Base-by-base conservation (phyloP, 2,888 invertebrate species). In the Drosophila nigricruria region DNA sequence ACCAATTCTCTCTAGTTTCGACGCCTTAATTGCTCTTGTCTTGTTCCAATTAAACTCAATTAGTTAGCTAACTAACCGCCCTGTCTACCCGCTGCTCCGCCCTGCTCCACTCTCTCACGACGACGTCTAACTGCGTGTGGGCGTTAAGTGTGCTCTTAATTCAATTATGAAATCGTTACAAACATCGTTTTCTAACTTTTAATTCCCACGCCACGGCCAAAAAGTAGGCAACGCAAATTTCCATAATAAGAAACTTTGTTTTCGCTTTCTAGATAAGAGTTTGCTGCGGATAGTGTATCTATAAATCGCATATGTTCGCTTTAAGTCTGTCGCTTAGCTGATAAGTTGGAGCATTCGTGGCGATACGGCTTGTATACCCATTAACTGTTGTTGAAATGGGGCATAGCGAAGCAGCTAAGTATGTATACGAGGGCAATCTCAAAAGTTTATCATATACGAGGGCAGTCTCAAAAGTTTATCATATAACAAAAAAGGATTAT, bases 41-140 rank as follows among this genome's bases (percentile, higher is more conserved):
- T 80, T 62, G 18, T 18, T 30, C 69, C 79, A 87, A 87, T 87
- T 87, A 88, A 87, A 85, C 45, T 69, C 90, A 87, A 87, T 87
- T 87, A 89, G 79, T 73, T 77, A 52, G 58, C 20, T 54, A 49
- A 52, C 69, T 40, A 38, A 25, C 53, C 49, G 34, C 53, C 43
- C 6, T 8, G 27, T 25, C 27, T 36, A 10, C n/a, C n/a, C 38
- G 3, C 40, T n/a, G 27, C 38, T 30, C 18, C 2, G 27, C 23
- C 27, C 27, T 43, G 38, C 71, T 25, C 32, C 32, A 58, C 58
- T 76, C 49, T 53, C 9, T 40, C 18, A 10, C 6, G 16, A 16
- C 30, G 10, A 30, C 18, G 56, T 14, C 70, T 62, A 66, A 61
- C 57, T 61, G 38, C 25, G 70, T 70, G 88, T 89, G 73, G 85